Evolutionary conservation across 2,113 vertebrate genomes (phyloP), one percentile per base, ranked within the genome.

Genomic region (Thamnaconus septentrionalis): DNA sequence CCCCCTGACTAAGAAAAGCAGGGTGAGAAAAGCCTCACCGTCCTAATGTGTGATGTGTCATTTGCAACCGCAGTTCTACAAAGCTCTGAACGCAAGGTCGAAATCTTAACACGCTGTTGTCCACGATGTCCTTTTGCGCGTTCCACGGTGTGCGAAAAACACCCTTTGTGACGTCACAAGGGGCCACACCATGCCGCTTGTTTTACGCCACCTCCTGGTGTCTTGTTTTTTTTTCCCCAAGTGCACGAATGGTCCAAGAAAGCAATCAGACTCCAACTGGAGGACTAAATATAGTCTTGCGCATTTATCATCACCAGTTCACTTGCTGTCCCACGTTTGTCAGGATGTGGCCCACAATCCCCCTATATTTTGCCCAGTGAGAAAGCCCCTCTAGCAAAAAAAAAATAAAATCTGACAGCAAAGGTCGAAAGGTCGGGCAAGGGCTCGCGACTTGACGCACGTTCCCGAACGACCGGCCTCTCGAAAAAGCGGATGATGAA

Each of bases 1-100:
- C 76, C 92, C 94, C 92, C 91, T 94, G 86, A 95, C 95, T 86
- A 92, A 83, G 65, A 94, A 93, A 87, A 96, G 91, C 88, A 94
- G 92, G 92, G 97, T 99, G 93, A 80, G 94, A 61, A 58, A 72
- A 61, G 18, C 9, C 31, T n/a, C 31, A 45, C 31, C 41, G 6
- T 56, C 9, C 53, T 63, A 31, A 50, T 5, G 51, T 3, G 18
- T 31, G 5, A 1, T 44, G 3, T 43, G 9, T 64, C 8, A 4
- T 43, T 67, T 6, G 11, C 4, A 4, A 12, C 5, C 1, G 31
- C 6, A 4, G 18, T 31, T 31, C 18, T 31, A 31, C 18, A 31
- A 31, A 31, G 18, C 18, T 1, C 18, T 2, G 1, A 31, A 31
- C 18, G 12, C 8, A 1, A 6, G 3, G 8, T 41, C 50, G 18